These are phyloP conservation scores for Sebastes hubbsi DNA, from an alignment of 2,797 vertebrate genomes.

Conservation along the genomic window DNA sequence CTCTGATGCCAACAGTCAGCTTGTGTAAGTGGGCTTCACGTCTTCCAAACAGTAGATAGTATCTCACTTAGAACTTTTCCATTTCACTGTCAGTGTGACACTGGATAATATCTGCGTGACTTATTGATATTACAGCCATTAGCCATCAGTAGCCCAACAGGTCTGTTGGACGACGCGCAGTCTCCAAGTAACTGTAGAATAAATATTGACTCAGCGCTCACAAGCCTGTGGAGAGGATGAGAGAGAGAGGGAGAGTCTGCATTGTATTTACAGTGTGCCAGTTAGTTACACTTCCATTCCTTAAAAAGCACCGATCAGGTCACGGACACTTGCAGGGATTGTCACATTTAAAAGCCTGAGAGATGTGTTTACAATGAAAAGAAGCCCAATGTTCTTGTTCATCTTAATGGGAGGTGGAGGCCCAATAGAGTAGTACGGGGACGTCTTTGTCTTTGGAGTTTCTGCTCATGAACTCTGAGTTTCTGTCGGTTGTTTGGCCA, in stretches of 20 bases:
- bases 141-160: neutral
- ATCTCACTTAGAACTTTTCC: slow-evolving; percentile 27
- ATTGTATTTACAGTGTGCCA: neutral
- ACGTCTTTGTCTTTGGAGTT: neutral
- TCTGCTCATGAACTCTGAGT: neutral
- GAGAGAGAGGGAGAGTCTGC: neutral
- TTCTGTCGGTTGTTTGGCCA: neutral
- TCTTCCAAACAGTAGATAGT: neutral
- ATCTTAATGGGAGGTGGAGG: slow-evolving; percentile 2
- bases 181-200: slow-evolving; percentile 49
- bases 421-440: neutral
- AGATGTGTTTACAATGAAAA: neutral
- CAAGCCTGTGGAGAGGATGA: slow-evolving; percentile 1
- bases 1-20: neutral
- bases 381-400: neutral
- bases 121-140: slow-evolving; percentile 31
- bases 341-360: slow-evolving; percentile 8
- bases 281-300: neutral
- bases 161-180: slow-evolving; percentile 13
- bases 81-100: slow-evolving; percentile 20
- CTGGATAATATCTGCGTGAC: slow-evolving; percentile 36
- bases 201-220: slow-evolving; percentile 63
- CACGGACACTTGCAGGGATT: neutral
- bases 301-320: slow-evolving; percentile 19
- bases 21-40: neutral